Conservation (phyloP, 2,888 invertebrate genomes). For the Hylaea fasciaria region DNA sequence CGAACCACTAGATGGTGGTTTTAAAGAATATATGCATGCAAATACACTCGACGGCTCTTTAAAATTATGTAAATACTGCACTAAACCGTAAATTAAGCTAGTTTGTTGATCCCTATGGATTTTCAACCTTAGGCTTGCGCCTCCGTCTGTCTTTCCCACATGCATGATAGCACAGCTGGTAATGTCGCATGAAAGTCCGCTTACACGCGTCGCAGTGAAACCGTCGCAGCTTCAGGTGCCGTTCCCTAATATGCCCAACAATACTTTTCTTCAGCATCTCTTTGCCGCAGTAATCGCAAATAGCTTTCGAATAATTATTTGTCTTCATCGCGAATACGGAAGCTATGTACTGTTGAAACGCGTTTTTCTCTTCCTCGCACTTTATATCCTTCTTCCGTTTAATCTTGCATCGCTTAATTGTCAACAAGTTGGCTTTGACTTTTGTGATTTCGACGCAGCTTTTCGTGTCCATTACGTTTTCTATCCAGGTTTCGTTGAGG, state of each 20-base stretch:
- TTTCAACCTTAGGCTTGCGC: slow-evolving; percentile 26
- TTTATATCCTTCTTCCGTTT: slow-evolving; percentile 34
- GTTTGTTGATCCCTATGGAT: not conserved
- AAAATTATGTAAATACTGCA: no score
- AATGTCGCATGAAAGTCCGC: slow-evolving; percentile 57
- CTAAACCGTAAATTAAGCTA: no score
- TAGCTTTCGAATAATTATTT: slow-evolving; percentile 61
- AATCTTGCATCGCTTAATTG: slow-evolving; percentile 57
- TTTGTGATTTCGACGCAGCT: slow-evolving; percentile 69
- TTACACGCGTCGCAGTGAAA: slow-evolving; percentile 61
- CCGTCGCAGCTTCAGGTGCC: slow-evolving; percentile 61
- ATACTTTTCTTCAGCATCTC: slow-evolving; percentile 75
- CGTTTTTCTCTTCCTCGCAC: slow-evolving; percentile 24
- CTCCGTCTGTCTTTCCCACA: slow-evolving; percentile 50
- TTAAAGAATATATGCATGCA: no score
- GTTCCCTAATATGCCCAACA: slow-evolving; percentile 63
- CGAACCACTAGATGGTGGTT: no score
- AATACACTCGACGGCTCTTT: no score
- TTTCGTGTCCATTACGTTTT: slow-evolving; percentile 56
- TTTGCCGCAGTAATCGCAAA: slow-evolving; percentile 72
- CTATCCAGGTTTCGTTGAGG: slow-evolving; percentile 70
- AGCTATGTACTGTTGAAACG: slow-evolving; percentile 47
- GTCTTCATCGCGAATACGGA: slow-evolving; percentile 54
- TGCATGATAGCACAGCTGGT: slow-evolving; percentile 61
- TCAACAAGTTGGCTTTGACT: slow-evolving; percentile 61